A percentile compares a stretch with the other conserved stretches of the same genome.
These are phyloP conservation scores for Rhynchotus rufescens DNA, from an alignment of 2,797 vertebrate species.

Conservation along the genomic window DNA sequence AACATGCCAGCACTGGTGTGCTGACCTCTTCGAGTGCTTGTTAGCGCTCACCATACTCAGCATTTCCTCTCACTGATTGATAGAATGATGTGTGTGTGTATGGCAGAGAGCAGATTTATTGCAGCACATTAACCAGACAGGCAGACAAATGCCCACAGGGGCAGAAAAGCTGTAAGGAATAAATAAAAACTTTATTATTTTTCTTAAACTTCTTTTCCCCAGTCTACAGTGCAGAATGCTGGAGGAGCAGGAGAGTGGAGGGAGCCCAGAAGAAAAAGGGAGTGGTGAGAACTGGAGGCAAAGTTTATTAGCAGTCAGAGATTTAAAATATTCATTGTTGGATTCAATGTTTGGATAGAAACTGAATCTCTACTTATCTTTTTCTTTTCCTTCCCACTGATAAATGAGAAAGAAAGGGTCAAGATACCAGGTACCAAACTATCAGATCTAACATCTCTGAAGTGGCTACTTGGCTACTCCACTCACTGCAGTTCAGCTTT, in stretches of 20 bases:
- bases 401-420: slow-evolving; percentile 3
- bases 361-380: neutral
- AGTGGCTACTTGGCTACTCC: neutral
- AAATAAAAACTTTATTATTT: slow-evolving; percentile 74
- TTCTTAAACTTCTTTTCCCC: slow-evolving; percentile 65
- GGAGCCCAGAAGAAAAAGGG: slow-evolving; percentile 15
- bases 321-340: slow-evolving; percentile 36
- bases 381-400: neutral
- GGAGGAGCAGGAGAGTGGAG: neutral
- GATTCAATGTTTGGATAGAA: slow-evolving; percentile 4
- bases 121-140: slow-evolving; percentile 70
- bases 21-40: slow-evolving; percentile 60
- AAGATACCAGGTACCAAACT: neutral
- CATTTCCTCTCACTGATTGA: slow-evolving; percentile 66
- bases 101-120: slow-evolving; percentile 70
- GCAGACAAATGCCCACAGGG: slow-evolving; percentile 73
- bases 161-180: slow-evolving; percentile 68
- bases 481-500: neutral
- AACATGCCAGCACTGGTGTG: neutral
- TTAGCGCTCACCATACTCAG: slow-evolving; percentile 45
- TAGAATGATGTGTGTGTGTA: neutral
- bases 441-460: neutral
- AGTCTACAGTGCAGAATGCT: slow-evolving; percentile 45
- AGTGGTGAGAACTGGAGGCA: neutral
- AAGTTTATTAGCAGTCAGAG: slow-evolving; percentile 54